Conservation (phyloP, 2,113 vertebrate genomes). For the Phalacrocorax pelagicus region DNA sequence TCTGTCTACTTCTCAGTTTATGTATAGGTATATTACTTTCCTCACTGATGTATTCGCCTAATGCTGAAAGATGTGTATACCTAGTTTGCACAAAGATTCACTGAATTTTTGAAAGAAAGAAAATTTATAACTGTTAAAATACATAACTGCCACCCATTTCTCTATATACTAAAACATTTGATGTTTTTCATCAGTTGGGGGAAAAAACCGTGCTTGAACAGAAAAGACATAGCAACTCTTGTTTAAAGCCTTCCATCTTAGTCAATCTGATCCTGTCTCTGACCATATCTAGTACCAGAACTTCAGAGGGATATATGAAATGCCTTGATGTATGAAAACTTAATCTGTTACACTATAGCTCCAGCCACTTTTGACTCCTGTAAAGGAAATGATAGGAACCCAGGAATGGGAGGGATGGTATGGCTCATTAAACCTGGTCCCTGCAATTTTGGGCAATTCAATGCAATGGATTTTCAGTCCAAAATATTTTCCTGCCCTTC, state of each 20-base stretch:
- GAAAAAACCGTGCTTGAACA: neutral
- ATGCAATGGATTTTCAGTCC: neutral
- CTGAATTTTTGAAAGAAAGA: neutral
- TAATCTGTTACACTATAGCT: neutral
- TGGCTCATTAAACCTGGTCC: neutral
- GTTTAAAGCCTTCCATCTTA: neutral
- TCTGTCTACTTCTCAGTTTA: neutral
- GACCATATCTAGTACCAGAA: neutral
- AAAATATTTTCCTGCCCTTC: neutral
- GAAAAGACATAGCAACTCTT: neutral
- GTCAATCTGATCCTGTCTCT: neutral
- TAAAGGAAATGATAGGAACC: neutral
- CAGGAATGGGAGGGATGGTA: fast-evolving
- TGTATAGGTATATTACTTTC: fast-evolving
- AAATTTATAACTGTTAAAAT: neutral
- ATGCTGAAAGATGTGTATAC: neutral
- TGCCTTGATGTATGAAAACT: neutral
- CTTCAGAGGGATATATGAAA: neutral
- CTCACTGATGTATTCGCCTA: fast-evolving
- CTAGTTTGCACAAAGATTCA: neutral
- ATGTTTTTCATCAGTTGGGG: neutral
- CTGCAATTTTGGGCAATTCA: neutral
- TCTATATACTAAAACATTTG: neutral
- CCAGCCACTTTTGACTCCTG: neutral
- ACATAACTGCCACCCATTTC: neutral